Evolutionary conservation across 2,797 vertebrate species (phyloP), one percentile per base, ranked within the genome.

Genomic region (Oreochromis mossambicus): DNA sequence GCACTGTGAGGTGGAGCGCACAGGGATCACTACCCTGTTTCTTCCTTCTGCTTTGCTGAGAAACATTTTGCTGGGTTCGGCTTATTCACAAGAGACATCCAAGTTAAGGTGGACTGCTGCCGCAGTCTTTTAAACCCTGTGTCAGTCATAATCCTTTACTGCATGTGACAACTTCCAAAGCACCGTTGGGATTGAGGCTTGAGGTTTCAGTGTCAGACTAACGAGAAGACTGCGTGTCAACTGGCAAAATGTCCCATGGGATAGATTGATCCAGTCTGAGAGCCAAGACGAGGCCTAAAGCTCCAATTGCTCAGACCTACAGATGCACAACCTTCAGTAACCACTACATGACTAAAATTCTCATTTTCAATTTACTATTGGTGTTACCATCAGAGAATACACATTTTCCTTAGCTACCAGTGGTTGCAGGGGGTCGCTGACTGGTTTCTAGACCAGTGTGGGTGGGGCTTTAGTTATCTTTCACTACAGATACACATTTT

Each of bases 101-200:
- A 6, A 86, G 86, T 54, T 21, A 26, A 85, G 26, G 41, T 34
- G 6, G 79, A 81, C 21, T 11, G 21, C 83, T 81, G 86, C 79
- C 19, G 4, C 3, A n/a, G 46, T 78, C 73, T 80, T 83, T 66
- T 56, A 89, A 83, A 92, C 46, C 78, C 2, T 7, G 68, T 86
- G 68, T 80, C 79, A 66, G 81, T 55, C 36, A 21, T 75, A 87
- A 90, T 82, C 79, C 51, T 75, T 63, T 66, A 36, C 51, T 2
- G 9, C 8, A 13, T 54, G 78, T 50, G 36, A 50, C 82, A 36
- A 68, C 79, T 84, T 36, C 86, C n/a, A 83, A 54, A 82, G 77
- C 75, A 43, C 41, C 17, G 19, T 11, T 32, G 70, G 56, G 85
- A 80, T 55, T 80, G 51, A 84, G 52, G 83, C 52, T 83, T 87